A percentile compares a stretch with the other conserved stretches of the same genome.
Conservation (phyloP, 30 jellyfish, hydroid and myxozoan species). For the Pelagia noctiluca region DNA sequence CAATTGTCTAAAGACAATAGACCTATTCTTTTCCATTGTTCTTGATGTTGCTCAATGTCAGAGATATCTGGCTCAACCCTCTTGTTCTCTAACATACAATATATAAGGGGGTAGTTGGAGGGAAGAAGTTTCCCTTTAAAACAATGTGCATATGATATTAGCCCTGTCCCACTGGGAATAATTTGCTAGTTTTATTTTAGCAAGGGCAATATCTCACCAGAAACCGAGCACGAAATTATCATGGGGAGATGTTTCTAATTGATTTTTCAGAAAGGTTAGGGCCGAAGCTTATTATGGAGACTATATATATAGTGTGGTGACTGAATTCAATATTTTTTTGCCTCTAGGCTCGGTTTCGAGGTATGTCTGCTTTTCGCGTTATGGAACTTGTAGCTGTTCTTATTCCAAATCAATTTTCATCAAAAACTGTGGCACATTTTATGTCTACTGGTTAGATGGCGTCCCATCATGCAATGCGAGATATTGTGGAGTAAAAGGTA, state of each 20-base stretch:
- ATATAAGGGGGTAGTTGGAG: no score
- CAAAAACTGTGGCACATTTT: slow-evolving; percentile 54
- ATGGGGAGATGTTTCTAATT: no score
- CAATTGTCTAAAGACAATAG: no score
- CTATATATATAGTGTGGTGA: background rate
- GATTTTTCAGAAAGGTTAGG: background rate
- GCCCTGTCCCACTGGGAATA: no score
- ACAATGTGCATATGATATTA: no score
- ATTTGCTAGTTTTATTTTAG: background rate
- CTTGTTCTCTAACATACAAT: no score
- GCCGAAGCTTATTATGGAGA: background rate
- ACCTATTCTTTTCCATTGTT: no score
- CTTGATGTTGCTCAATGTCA: no score
- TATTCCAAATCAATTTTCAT: background rate
- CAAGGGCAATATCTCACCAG: background rate
- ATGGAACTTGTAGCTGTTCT: slow-evolving; percentile 36
- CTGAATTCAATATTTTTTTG: background rate
- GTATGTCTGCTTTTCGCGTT: slow-evolving; percentile 53
- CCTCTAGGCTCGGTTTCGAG: slow-evolving; percentile 19
- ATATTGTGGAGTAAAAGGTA: slow-evolving; percentile 64
- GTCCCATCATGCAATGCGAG: slow-evolving; percentile 51
- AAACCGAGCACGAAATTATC: background rate
- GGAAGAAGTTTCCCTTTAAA: no score
- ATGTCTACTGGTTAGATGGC: slow-evolving; percentile 43
- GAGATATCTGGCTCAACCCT: no score